Conservation (phyloP, 2,888 invertebrate genomes). For the Drosophila pseudotakahashii region DNA sequence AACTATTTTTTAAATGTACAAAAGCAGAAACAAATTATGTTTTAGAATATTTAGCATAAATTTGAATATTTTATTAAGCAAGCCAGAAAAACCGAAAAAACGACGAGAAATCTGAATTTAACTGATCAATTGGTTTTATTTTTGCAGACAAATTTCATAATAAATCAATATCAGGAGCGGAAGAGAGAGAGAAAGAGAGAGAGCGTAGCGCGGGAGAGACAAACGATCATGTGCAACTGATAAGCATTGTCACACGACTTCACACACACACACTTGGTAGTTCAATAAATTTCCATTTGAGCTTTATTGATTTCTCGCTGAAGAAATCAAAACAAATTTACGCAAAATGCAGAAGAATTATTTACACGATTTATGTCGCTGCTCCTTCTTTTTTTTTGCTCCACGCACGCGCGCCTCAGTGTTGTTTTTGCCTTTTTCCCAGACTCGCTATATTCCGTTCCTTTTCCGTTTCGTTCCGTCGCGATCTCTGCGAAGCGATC, state of each 20-base stretch:
- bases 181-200: background rate
- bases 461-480: conserved; percentile 22
- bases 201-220: conserved; percentile 20
- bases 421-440: conserved; percentile 20
- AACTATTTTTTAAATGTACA: conserved; percentile 33
- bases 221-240: conserved; percentile 75
- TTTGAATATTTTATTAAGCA: no score
- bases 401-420: conserved; percentile 67
- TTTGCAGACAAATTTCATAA: conserved; percentile 24
- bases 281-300: conserved; percentile 68
- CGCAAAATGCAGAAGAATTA: conserved; percentile 61
- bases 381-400: conserved; percentile 9
- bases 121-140: conserved; percentile 32
- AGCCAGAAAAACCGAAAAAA: background rate
- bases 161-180: conserved; percentile 44
- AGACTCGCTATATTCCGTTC: conserved; percentile 7
- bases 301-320: conserved; percentile 68
- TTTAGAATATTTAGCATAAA: background rate
- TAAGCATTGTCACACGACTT: conserved; percentile 62
- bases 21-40: background rate
- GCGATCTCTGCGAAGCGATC: conserved; percentile 70
- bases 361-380: conserved; percentile 54
- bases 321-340: conserved; percentile 70
- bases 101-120: background rate
- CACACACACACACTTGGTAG: conserved; percentile 38